A percentile compares a stretch with the other conserved stretches of the same genome.
Conservation (phyloP, 2,113 vertebrate species). For the Deroptyus accipitrinus region DNA sequence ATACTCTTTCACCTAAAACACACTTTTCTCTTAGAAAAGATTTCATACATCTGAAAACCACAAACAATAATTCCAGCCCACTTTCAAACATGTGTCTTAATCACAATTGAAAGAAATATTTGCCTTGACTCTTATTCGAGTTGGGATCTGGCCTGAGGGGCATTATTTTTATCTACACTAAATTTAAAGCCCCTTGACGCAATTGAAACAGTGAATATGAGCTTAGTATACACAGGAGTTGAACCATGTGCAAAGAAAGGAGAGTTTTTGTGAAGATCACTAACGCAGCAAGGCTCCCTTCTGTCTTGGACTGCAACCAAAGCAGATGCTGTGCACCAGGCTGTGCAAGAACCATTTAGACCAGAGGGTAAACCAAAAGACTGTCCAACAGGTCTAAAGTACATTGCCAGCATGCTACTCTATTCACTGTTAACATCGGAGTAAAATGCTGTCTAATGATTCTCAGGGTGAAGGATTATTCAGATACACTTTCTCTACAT, state of each 20-base stretch:
- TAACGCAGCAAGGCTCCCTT: background rate
- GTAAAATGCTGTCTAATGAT: background rate
- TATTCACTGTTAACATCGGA: background rate
- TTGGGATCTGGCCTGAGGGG: fast-evolving
- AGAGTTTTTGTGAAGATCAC: background rate
- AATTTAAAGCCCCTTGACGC: background rate
- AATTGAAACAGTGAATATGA: background rate
- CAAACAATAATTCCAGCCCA: background rate
- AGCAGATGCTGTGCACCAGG: background rate
- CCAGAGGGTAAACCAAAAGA: background rate
- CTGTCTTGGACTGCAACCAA: background rate
- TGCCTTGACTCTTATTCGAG: background rate
- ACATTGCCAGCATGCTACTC: background rate
- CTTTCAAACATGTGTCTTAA: background rate
- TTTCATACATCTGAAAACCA: background rate
- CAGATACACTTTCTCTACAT: background rate
- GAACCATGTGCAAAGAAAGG: background rate
- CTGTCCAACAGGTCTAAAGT: background rate
- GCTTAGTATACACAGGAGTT: background rate
- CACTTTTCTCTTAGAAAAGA: background rate
- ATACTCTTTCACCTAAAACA: background rate
- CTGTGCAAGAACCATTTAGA: background rate
- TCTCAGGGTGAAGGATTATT: background rate
- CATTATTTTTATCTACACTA: background rate
- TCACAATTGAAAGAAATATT: background rate